Percentiles rank a stretch among this genome's conserved stretches.
phyloP scores from a whole-genome alignment of 1,140 invertebrate genomes.

The Parasteatoda tepidariorum region DNA sequence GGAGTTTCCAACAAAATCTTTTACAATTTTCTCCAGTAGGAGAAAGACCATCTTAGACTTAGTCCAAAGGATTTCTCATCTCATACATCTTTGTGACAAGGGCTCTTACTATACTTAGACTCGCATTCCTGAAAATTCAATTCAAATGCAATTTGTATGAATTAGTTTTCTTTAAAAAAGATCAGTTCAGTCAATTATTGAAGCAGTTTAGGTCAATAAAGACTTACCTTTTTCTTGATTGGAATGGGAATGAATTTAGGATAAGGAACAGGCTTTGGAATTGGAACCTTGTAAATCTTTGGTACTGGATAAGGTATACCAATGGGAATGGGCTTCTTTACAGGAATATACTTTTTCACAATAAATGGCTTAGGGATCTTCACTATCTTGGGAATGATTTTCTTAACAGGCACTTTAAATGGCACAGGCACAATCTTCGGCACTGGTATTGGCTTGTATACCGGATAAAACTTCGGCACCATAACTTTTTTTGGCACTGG shows the following conservation, averaged over 20 bases:
- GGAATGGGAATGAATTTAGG: slow-evolving; percentile 52
- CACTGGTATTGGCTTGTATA: slow-evolving; percentile 32
- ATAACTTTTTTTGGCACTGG: slow-evolving; percentile 53
- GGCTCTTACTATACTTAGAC: too few relatives aligned
- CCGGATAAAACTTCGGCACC: slow-evolving; percentile 38
- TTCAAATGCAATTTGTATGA: too few relatives aligned
- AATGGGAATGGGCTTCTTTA: slow-evolving; percentile 46
- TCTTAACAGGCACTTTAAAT: slow-evolving; percentile 47
- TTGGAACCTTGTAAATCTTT: slow-evolving; percentile 35
- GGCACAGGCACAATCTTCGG: slow-evolving; percentile 47
- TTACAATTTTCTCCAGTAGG: too few relatives aligned
- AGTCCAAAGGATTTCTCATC: too few relatives aligned
- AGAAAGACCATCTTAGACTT: too few relatives aligned
- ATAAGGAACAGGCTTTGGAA: slow-evolving; percentile 44
- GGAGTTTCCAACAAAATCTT: too few relatives aligned
- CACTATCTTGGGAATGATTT: slow-evolving; percentile 56
- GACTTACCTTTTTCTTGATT: slow-evolving; percentile 36
- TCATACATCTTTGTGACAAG: too few relatives aligned
- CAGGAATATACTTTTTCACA: slow-evolving; percentile 32
- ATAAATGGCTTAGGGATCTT: slow-evolving; percentile 52
- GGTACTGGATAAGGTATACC: slow-evolving; percentile 51
- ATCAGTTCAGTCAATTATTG: neutral
- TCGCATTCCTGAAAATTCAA: too few relatives aligned
- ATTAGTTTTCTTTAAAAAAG: too few relatives aligned
- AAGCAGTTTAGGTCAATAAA: too few relatives aligned